These are phyloP conservation scores for Corapipo altera DNA, from an alignment of 2,113 vertebrate genomes.

Conservation along the genomic window DNA sequence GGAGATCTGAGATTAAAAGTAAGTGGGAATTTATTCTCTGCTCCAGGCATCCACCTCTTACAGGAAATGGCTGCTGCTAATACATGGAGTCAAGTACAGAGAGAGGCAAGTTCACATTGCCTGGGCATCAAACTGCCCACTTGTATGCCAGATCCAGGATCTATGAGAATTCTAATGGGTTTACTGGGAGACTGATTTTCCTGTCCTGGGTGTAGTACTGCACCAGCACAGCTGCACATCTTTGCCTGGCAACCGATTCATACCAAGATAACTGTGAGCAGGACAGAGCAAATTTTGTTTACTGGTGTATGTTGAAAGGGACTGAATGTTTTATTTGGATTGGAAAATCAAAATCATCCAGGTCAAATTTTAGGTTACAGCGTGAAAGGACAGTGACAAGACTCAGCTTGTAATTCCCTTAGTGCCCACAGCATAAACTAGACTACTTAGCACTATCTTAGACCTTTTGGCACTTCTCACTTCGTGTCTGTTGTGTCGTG, in stretches of 20 bases:
- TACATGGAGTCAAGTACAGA: background rate
- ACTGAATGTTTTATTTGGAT: background rate
- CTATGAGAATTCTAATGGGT: background rate
- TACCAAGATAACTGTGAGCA: background rate
- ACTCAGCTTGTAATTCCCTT: background rate
- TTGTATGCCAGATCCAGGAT: background rate
- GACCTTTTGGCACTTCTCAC: background rate
- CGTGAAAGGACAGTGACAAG: background rate
- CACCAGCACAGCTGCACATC: background rate
- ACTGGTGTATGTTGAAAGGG: background rate
- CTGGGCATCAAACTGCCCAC: background rate
- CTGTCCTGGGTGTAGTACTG: background rate
- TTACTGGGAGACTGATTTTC: background rate
- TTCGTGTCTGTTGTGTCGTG: background rate
- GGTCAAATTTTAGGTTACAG: background rate
- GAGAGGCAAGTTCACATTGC: background rate
- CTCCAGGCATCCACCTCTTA: background rate
- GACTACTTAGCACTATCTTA: background rate
- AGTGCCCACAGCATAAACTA: background rate
- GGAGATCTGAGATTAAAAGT: background rate
- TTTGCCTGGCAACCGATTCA: background rate
- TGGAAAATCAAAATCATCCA: background rate
- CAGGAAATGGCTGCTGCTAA: background rate
- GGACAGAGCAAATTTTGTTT: background rate
- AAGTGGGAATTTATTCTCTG: background rate